Evolutionary conservation across 2,888 invertebrate species (phyloP).

Genomic region (Caenorhabditis sp.): DNA sequence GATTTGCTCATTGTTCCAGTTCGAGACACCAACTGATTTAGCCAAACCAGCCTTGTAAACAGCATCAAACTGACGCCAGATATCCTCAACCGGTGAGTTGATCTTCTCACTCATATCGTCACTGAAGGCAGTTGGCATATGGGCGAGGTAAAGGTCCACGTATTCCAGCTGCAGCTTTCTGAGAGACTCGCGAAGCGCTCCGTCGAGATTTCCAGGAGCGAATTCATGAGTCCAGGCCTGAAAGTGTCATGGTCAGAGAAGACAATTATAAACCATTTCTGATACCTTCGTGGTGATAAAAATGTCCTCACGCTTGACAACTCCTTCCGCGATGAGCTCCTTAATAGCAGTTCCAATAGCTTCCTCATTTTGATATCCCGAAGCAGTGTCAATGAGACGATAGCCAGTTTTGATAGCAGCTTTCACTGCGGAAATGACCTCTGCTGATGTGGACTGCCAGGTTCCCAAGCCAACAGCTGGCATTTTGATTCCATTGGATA

Average conservation of each 20-base stretch:
- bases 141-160: conserved; percentile 91
- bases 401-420: conserved; percentile 89
- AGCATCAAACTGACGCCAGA: conserved; percentile 14
- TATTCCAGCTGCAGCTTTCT: conserved; percentile 89
- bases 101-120: conserved; percentile 40
- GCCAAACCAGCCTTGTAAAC: conserved; percentile 87
- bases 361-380: conserved; percentile 89
- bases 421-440: conserved; percentile 88
- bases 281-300: conserved; percentile 92
- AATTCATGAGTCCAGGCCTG: conserved; percentile 60
- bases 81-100: neutral
- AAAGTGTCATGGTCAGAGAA: too few species aligned
- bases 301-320: conserved; percentile 88
- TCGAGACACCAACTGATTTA: conserved; percentile 87
- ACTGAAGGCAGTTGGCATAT: conserved; percentile 87
- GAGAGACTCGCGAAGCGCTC: conserved; percentile 82
- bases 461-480: conserved; percentile 76
- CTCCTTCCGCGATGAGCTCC: conserved; percentile 88
- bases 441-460: conserved; percentile 84
- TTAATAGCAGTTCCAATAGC: conserved; percentile 88
- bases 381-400: conserved; percentile 91
- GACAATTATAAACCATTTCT: too few species aligned
- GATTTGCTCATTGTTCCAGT: conserved; percentile 90
- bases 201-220: conserved; percentile 49
- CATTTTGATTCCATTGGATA: conserved; percentile 74